Evolutionary conservation across 2,113 vertebrate species (phyloP).

Genomic region (Lutjanus erythropterus): DNA sequence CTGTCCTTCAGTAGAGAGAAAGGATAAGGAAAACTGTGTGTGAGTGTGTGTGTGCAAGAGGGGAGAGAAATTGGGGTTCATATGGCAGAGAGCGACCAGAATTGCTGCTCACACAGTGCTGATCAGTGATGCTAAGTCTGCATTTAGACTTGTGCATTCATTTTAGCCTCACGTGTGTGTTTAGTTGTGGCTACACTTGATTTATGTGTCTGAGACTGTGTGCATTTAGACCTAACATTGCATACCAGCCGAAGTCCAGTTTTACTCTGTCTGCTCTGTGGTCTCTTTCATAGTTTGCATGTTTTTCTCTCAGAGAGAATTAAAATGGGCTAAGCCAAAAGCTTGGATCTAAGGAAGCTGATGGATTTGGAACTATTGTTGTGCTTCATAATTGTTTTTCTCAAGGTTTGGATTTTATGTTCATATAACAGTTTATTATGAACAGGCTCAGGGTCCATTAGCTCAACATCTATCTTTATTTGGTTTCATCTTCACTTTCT

Average conservation of each 20-base stretch:
- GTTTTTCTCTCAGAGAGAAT: constrained; percentile 9
- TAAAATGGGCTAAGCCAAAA: constrained; percentile 5
- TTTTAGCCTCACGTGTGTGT: constrained; percentile 13
- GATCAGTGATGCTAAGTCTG: constrained; percentile 10
- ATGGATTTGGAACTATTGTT: background rate
- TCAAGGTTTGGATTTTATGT: background rate
- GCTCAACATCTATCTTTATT: background rate
- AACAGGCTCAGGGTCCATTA: background rate
- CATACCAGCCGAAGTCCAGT: constrained; percentile 32
- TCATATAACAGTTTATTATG: background rate
- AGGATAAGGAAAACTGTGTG: constrained; percentile 29
- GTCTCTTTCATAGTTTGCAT: constrained; percentile 40
- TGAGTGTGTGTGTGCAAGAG: background rate
- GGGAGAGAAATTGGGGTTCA: background rate
- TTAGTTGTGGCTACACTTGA: constrained; percentile 26
- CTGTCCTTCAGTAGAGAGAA: constrained; percentile 63
- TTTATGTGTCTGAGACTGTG: constrained; percentile 44
- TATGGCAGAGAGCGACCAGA: constrained; percentile 12
- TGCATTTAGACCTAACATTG: constrained; percentile 35
- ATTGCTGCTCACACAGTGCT: constrained; percentile 28
- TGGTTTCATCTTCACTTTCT: background rate
- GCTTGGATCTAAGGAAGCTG: background rate
- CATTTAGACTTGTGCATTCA: constrained; percentile 33
- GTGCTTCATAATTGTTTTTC: background rate
- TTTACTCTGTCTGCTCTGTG: constrained; percentile 50